Evolutionary conservation across 2,888 invertebrate genomes (phyloP), one percentile per base, ranked within the genome.

Genomic region (Troides helena): DNA sequence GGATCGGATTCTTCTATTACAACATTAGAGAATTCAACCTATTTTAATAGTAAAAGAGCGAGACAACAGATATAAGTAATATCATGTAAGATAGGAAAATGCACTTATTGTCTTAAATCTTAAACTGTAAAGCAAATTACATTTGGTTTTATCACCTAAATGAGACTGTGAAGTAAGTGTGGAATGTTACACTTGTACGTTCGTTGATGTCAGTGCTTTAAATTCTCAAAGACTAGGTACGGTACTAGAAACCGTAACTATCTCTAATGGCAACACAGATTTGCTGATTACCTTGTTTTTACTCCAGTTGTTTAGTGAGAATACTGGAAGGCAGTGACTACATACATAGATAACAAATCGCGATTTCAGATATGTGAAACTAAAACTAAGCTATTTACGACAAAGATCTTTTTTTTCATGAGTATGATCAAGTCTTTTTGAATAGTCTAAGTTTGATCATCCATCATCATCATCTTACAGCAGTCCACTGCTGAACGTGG

Each of bases 1-100:
- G 86, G 85, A 85, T 83, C 85, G 82, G 81, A 88, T 89, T 86
- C 86, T 89, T 88, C 87, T 88, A 83, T 77, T 72, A 78, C 79
- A 79, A 84, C 80, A 78, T 81, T 50, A 74, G 76, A 84, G 83
- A 85, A 84, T 85, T 77, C 80, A 77, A 83, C 81, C 80, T 81
- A 82, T 74, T 74, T 63, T 67, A 74, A 77, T 74, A 74, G 69
- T 75, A 74, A 72, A 6, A 21, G 64, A 36, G 64, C 57, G 25
- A 63, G 50, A 36, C 65, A 56, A n/a, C 2, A 6, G 39, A 62
- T 62, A 39, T 39, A 17, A 63, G 12, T 53, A 59, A 62, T 46
- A n/a, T 18, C n/a, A 53, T 53, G n/a, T 6, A 53, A 53, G n/a
- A 53, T 53, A n/a, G 53, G 53, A 17, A 50, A 50, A 17, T 50